phyloP scores from a whole-genome alignment of 2,888 invertebrate species.

The Lysandra coridon region DNA sequence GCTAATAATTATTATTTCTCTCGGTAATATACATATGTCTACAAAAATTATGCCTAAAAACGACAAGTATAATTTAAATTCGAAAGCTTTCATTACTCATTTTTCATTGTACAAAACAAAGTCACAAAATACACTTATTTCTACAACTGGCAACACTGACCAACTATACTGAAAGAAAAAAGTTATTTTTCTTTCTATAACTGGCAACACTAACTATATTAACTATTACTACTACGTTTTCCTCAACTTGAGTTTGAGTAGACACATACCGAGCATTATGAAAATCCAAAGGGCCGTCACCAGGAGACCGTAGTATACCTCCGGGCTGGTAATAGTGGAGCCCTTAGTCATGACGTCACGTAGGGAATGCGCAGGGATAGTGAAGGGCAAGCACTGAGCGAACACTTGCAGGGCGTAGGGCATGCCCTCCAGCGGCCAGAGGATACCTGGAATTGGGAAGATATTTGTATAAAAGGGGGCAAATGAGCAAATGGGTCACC shows the following conservation, averaged over 20 bases:
- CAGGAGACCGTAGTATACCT: constrained; percentile 88
- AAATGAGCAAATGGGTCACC: too few relatives aligned
- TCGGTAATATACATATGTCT: too few relatives aligned
- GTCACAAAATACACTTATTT: too few relatives aligned
- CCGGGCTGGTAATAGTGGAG: constrained; percentile 82
- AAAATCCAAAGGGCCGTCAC: constrained; percentile 84
- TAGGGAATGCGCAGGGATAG: constrained; percentile 87
- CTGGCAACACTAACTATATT: neutral
- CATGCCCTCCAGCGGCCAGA: constrained; percentile 87
- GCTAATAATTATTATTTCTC: too few relatives aligned
- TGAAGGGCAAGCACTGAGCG: constrained; percentile 87
- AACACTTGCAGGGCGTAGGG: constrained; percentile 80
- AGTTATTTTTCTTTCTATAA: neutral
- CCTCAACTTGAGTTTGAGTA: constrained; percentile 67
- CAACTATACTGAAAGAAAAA: too few relatives aligned
- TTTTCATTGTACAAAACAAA: too few relatives aligned
- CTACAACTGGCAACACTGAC: too few relatives aligned
- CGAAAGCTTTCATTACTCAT: too few relatives aligned
- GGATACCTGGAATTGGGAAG: constrained; percentile 65
- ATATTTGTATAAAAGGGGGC: neutral
- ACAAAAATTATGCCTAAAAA: too few relatives aligned
- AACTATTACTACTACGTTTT: constrained; percentile 50
- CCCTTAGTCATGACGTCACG: constrained; percentile 89
- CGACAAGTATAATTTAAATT: too few relatives aligned
- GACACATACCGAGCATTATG: constrained; percentile 78